phyloP scores from a whole-genome alignment of 2,113 vertebrate genomes.

The Butorides virescens region DNA sequence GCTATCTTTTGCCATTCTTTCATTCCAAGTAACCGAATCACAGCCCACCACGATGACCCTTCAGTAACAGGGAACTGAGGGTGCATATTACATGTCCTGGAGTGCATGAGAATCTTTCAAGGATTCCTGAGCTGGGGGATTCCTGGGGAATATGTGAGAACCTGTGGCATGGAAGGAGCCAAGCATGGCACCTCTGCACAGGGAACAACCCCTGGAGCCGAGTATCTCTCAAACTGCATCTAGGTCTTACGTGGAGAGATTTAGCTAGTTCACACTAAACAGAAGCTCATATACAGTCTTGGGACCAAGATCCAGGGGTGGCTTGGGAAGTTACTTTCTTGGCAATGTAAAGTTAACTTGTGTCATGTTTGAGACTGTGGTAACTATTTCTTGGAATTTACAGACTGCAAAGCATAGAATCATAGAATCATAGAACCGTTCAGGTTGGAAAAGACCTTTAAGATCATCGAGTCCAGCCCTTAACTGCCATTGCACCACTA shows the following conservation, averaged over 20 bases:
- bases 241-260: neutral
- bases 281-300: neutral
- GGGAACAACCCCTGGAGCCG: neutral
- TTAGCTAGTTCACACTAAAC: neutral
- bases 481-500: too few relatives aligned
- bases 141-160: neutral
- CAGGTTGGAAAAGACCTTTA: too few relatives aligned
- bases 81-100: neutral
- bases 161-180: fast-evolving
- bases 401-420: neutral
- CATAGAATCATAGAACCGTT: too few relatives aligned
- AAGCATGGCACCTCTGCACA: neutral
- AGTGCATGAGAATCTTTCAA: neutral
- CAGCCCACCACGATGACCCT: neutral
- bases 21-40: neutral
- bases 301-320: neutral
- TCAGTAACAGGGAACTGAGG: neutral
- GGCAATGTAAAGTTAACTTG: neutral
- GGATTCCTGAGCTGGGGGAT: neutral
- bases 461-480: too few relatives aligned
- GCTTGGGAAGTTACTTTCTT: neutral
- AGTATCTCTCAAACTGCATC: neutral
- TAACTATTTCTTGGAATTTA: neutral
- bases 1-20: neutral
- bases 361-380: neutral